Base-by-base conservation (phyloP, 2,797 vertebrate genomes). In the Crocodylus rhombifer region DNA sequence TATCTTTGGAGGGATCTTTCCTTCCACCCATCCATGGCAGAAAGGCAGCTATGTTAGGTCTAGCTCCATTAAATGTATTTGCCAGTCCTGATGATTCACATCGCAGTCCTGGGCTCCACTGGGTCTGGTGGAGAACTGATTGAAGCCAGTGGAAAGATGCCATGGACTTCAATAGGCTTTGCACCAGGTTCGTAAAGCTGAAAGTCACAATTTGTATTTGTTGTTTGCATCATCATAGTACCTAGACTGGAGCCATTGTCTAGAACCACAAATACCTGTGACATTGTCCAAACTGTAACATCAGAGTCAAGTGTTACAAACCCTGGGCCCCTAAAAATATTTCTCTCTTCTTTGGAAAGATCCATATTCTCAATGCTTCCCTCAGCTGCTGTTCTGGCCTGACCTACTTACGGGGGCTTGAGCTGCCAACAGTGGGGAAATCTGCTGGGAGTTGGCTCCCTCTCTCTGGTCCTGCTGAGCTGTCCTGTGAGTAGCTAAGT, bases 31-130 rank as follows among this genome's bases (percentile, higher is more conserved):
- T 6, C 67, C 21, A 14, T 14, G 12, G 20, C 13, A 25, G 67
- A 71, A 71, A 7, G 21, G 67, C 67, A 14, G 33, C 20, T 42
- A 51, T 11, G 42, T 51, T 51, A 51, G 42, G 42, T 51, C 42
- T 10, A 51, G 42, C 42, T 51, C 42, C 42, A 51, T 51, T 51
- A 51, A 51, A 11, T 51, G 42, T 21, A n/a, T 56, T 62, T 23
- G 21, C 58, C 36, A 5, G 2, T 15, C 14, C 36, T 2, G 5
- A 14, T 7, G 42, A 61, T 5, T 58, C 81, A 21, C 2, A 0
- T 33, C 2, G 1, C 55, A 60, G 58, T 28, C 51, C 56, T 65
- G 85, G 30, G 63, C 23, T 76, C 57, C 42, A 75, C 0, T 0
- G 16, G 51, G 20, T 14, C 26, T 69, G 18, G 18, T 33, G 62